phyloP scores from a whole-genome alignment of 2,797 vertebrate species.

The Lithobates sylvaticus region DNA sequence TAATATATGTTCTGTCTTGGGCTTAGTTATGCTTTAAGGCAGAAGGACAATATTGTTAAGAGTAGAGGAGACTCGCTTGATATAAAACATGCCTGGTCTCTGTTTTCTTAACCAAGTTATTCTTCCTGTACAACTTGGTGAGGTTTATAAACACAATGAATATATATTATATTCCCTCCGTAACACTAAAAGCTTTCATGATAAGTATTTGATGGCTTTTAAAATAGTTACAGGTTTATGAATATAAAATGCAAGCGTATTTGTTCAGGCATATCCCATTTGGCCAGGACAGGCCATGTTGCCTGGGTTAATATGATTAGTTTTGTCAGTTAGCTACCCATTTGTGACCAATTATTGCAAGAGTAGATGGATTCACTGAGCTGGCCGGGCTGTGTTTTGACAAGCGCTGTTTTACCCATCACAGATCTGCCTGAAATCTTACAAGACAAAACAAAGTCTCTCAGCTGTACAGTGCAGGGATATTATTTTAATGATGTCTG shows the following conservation, averaged over 20 bases:
- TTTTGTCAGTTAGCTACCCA: constrained; percentile 38
- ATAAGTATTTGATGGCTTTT: neutral
- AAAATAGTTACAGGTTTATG: neutral
- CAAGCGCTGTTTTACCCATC: constrained; percentile 38
- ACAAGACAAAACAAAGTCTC: constrained; percentile 10
- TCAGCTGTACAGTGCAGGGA: neutral
- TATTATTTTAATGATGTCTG: constrained; percentile 42
- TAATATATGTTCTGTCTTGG: too few species aligned
- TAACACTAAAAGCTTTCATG: neutral
- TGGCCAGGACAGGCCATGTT: constrained; percentile 48
- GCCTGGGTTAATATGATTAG: constrained; percentile 52
- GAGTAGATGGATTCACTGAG: neutral
- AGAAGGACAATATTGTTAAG: too few species aligned
- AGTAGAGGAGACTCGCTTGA: too few species aligned
- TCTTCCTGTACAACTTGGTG: neutral
- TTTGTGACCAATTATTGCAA: constrained; percentile 46
- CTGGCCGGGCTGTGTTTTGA: constrained; percentile 18
- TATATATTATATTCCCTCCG: neutral
- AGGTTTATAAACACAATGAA: neutral
- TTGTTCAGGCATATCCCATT: constrained; percentile 51
- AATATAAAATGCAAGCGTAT: constrained; percentile 9
- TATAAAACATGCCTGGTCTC: too few species aligned
- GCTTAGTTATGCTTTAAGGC: too few species aligned
- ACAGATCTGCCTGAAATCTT: neutral
- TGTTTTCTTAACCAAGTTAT: neutral